These are phyloP conservation scores for Papilio machaon DNA, from an alignment of 1,140 invertebrate species.

Conservation along the genomic window DNA sequence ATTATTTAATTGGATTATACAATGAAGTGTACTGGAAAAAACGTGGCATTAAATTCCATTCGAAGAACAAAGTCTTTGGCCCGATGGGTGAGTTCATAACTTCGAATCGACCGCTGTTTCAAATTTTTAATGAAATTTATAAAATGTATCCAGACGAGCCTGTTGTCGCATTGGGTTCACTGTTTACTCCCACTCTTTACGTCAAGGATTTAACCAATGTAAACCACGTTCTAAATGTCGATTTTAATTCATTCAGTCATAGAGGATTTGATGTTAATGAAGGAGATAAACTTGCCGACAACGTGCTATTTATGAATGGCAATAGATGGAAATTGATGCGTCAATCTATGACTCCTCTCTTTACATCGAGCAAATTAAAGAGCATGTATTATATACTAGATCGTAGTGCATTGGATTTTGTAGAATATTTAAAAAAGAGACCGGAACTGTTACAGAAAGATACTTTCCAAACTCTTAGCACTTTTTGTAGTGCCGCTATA, in stretches of 20 bases:
- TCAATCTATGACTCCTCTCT: constrained; percentile 74
- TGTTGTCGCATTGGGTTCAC: constrained; percentile 66
- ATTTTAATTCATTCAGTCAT: constrained; percentile 79
- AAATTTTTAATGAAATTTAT: constrained; percentile 51
- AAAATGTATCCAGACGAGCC: constrained; percentile 49
- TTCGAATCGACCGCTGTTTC: constrained; percentile 45
- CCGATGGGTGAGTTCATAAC: constrained; percentile 48
- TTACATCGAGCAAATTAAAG: constrained; percentile 61
- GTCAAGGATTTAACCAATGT: constrained; percentile 81
- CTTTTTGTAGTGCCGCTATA: constrained; percentile 35
- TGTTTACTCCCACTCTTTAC: constrained; percentile 72
- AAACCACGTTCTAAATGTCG: constrained; percentile 73
- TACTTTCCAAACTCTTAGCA: constrained; percentile 13
- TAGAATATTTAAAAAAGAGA: constrained; percentile 2
- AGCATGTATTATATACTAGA: constrained; percentile 7
- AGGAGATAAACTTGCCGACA: constrained; percentile 81
- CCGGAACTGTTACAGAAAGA: constrained; percentile 4
- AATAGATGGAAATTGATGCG: constrained; percentile 74
- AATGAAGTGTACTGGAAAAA: constrained; percentile 47
- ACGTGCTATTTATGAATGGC: constrained; percentile 78
- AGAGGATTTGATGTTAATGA: constrained; percentile 79
- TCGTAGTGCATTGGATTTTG: constrained; percentile 22
- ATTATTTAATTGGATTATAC: neutral
- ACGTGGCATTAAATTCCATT: constrained; percentile 44
- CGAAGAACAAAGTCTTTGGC: constrained; percentile 49